phyloP scores from a whole-genome alignment of 2,888 invertebrate genomes.

The Dasysyrphus tricinctus region DNA sequence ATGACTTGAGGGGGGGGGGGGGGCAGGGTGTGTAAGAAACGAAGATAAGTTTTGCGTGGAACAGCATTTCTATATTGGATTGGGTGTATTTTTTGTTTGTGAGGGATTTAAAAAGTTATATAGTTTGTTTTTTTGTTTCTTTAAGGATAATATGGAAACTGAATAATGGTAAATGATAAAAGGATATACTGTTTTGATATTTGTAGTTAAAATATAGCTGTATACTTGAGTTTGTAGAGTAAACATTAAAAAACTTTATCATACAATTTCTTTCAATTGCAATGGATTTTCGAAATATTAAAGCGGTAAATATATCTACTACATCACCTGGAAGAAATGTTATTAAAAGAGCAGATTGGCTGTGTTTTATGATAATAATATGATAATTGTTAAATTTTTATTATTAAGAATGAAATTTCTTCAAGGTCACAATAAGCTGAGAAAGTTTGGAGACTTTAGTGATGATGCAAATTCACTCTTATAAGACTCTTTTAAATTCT shows the following conservation, averaged over 20 bases:
- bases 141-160: slow-evolving; percentile 36
- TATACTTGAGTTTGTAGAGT: background rate
- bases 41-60: slow-evolving; percentile 30
- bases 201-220: background rate
- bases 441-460: too few relatives aligned
- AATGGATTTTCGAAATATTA: background rate
- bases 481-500: too few relatives aligned
- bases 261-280: background rate
- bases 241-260: background rate
- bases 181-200: slow-evolving; percentile 3
- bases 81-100: slow-evolving; percentile 7
- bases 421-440: too few relatives aligned
- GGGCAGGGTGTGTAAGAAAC: background rate
- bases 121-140: background rate
- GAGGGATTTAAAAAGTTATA: slow-evolving; percentile 28
- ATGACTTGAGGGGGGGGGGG: slow-evolving; percentile 12
- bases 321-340: too few relatives aligned
- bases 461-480: too few relatives aligned
- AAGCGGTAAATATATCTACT: too few relatives aligned
- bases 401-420: too few relatives aligned
- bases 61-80: slow-evolving; percentile 38
- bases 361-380: too few relatives aligned
- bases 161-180: slow-evolving; percentile 35
- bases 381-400: too few relatives aligned
- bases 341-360: too few relatives aligned